Conservation (phyloP, 2,888 invertebrate species). For the Rosalia funebris region DNA sequence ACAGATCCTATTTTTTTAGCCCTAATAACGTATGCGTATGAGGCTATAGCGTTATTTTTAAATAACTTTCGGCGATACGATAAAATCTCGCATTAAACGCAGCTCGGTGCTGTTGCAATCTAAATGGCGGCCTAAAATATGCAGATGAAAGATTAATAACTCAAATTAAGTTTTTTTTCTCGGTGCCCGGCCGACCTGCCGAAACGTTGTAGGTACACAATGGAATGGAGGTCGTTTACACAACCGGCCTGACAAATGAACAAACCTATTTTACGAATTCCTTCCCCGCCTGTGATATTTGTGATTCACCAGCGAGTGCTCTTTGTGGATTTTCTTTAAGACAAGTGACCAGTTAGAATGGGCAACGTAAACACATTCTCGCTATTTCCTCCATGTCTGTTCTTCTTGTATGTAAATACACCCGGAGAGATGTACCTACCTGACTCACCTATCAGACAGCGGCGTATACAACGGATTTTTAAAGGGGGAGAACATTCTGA, state of each 20-base stretch:
- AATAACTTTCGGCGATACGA: neutral
- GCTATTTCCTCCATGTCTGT: slow-evolving; percentile 10
- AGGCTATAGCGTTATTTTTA: too few species aligned
- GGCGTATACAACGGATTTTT: too few species aligned
- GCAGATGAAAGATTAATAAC: slow-evolving; percentile 13
- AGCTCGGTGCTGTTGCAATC: neutral
- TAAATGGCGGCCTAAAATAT: neutral
- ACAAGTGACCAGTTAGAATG: neutral
- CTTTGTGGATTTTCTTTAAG: neutral
- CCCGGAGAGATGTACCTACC: slow-evolving; percentile 1
- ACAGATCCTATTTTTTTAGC: too few species aligned
- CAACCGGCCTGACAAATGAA: neutral
- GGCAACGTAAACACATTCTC: slow-evolving; percentile 1
- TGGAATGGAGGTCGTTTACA: slow-evolving; percentile 14
- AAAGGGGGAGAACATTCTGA: too few species aligned
- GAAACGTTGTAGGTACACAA: neutral
- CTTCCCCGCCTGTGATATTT: neutral
- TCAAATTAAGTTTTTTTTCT: slow-evolving; percentile 9
- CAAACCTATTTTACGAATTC: slow-evolving; percentile 6
- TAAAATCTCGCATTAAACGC: neutral
- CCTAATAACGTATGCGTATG: too few species aligned
- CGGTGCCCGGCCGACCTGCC: neutral
- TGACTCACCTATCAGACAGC: too few species aligned
- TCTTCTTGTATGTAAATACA: slow-evolving; percentile 8
- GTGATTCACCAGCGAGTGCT: neutral